phyloP scores from a whole-genome alignment of 1,140 invertebrate genomes.

The Anthonomus grandis region DNA sequence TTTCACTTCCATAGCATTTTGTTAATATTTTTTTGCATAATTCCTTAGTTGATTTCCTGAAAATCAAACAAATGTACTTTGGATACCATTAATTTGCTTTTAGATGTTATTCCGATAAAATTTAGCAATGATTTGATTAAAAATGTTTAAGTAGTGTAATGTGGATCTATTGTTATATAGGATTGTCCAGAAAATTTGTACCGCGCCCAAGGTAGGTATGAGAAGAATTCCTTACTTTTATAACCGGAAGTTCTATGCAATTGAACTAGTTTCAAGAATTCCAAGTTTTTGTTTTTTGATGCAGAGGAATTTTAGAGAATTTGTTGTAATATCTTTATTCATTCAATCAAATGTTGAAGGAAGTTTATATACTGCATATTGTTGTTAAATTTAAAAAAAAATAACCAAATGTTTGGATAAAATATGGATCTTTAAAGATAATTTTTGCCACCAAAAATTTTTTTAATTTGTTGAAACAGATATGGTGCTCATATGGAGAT shows the following conservation, averaged over 20 bases:
- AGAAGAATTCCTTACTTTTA: background rate
- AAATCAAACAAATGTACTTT: background rate
- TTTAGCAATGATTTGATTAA: background rate
- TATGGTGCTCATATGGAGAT: too few species aligned
- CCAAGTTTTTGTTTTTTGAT: too few species aligned
- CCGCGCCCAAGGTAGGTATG: background rate
- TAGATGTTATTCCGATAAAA: background rate
- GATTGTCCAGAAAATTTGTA: background rate
- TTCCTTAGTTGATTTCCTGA: background rate
- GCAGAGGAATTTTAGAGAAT: constrained; percentile 2
- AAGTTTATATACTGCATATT: too few species aligned
- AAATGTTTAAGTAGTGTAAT: too few species aligned
- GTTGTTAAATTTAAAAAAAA: too few species aligned
- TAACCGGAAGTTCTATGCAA: constrained; percentile 2
- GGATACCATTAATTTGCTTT: background rate
- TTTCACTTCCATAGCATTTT: background rate
- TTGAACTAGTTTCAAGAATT: constrained; percentile 2
- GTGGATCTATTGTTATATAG: background rate
- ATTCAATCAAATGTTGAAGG: background rate
- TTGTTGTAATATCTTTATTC: background rate
- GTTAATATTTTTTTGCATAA: background rate
- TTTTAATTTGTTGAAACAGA: too few species aligned
- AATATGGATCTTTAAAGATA: background rate
- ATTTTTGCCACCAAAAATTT: background rate
- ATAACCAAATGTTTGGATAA: too few species aligned